These are phyloP conservation scores for Dicranocentrus wangi DNA, from an alignment of 2,888 invertebrate species.

Conservation along the genomic window DNA sequence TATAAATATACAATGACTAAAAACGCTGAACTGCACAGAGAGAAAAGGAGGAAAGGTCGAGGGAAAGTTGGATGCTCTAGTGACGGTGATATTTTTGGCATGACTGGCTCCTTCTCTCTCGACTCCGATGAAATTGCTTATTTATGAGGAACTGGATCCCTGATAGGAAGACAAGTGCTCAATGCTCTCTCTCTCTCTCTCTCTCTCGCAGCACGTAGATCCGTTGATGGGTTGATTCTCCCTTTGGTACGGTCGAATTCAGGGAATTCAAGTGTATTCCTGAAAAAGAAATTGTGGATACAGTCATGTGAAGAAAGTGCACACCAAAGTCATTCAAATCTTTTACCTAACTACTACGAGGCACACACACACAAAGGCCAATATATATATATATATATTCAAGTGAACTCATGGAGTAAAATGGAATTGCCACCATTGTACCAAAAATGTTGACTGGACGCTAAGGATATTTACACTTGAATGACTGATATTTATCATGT, in stretches of 20 bases:
- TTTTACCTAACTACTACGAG: too few species aligned
- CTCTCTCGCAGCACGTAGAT: too few species aligned
- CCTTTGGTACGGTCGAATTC: background rate
- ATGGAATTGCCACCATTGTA: too few species aligned
- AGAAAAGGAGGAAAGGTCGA: background rate
- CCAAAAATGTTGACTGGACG: conserved; percentile 13
- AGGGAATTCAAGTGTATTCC: too few species aligned
- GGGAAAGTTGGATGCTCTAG: background rate
- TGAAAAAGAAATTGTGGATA: too few species aligned
- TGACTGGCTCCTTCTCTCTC: conserved; percentile 22
- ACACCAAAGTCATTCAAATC: too few species aligned
- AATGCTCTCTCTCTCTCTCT: background rate
- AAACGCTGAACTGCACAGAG: too few species aligned
- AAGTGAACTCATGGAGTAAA: too few species aligned
- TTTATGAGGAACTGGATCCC: conserved; percentile 28
- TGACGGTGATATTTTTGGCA: conserved; percentile 52
- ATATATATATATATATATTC: too few species aligned
- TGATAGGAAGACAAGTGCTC: background rate
- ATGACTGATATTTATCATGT: conserved; percentile 65
- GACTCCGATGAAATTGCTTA: conserved; percentile 49
- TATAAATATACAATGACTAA: too few species aligned
- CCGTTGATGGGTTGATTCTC: background rate
- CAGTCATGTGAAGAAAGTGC: too few species aligned
- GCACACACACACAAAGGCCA: too few species aligned
- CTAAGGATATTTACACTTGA: conserved; percentile 59